Percentiles rank a stretch among this genome's conserved stretches.
These are phyloP conservation scores for Halichondria panicea DNA, from an alignment of 37 sponge, comb jelly and placozoan genomes.

Conservation along the genomic window DNA sequence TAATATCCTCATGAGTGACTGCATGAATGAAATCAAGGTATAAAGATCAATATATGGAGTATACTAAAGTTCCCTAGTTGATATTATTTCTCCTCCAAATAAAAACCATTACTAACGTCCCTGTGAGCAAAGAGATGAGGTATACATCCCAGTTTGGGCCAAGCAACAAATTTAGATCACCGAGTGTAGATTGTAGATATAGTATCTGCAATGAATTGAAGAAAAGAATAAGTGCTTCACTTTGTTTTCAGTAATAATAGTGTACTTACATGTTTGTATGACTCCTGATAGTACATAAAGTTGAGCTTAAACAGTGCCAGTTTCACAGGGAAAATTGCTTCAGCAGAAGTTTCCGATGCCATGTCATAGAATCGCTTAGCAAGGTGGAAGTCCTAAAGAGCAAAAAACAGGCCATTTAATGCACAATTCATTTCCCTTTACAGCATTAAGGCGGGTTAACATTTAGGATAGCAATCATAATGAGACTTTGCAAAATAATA, in stretches of 20 bases:
- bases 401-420: neutral
- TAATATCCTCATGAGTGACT: too few species aligned
- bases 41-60: too few species aligned
- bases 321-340: conserved; percentile 84
- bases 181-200: too few species aligned
- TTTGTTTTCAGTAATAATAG: neutral
- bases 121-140: conserved; percentile 59
- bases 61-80: too few species aligned
- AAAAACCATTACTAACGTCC: conserved; percentile 35
- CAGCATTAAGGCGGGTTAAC: neutral
- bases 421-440: neutral
- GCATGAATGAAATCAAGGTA: too few species aligned
- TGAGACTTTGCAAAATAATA: neutral
- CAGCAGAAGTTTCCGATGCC: conserved; percentile 80
- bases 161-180: neutral
- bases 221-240: neutral
- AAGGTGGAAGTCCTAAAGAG: conserved; percentile 88
- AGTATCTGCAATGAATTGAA: neutral
- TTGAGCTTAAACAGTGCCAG: conserved; percentile 87
- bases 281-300: conserved; percentile 18
- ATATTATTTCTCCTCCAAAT: conserved; percentile 46
- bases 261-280: conserved; percentile 2
- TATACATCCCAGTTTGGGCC: conserved; percentile 90
- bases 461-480: too few species aligned
- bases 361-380: conserved; percentile 97